These are phyloP conservation scores for Phyllotis vaccarum DNA, from an alignment of 2,797 vertebrate species.

Conservation along the genomic window DNA sequence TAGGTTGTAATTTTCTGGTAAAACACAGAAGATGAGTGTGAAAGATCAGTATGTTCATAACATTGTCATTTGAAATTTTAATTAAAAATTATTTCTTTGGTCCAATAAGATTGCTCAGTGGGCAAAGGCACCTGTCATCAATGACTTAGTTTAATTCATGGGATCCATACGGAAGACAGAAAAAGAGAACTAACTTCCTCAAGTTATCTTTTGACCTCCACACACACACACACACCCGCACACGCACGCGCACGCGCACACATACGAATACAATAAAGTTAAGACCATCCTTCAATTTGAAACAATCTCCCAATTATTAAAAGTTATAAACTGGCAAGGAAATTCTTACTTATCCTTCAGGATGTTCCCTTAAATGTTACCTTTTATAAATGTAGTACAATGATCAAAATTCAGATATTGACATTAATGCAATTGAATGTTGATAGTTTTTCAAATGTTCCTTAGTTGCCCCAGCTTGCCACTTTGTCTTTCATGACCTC, in stretches of 20 bases:
- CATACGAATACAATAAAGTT: not conserved
- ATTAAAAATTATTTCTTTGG: not conserved
- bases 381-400: not conserved
- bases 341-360: not conserved
- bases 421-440: not conserved
- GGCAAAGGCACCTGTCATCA: not conserved
- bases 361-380: not conserved
- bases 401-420: slow-evolving; percentile 6
- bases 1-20: not conserved
- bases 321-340: not conserved
- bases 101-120: not conserved
- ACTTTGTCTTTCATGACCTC: slow-evolving; percentile 6
- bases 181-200: not conserved
- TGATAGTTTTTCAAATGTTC: not conserved
- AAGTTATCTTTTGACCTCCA: not conserved
- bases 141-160: not conserved
- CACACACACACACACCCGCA: not conserved
- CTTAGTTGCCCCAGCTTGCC: not conserved
- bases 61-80: not conserved
- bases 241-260: not conserved
- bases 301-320: slow-evolving; percentile 17
- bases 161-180: not conserved
- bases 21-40: not conserved
- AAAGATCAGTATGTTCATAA: not conserved
- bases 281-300: slow-evolving; percentile 28